Percentiles rank a stretch among this genome's conserved stretches.
Evolutionary conservation across 2,888 invertebrate species (phyloP).

Genomic region (Phortica magna): DNA sequence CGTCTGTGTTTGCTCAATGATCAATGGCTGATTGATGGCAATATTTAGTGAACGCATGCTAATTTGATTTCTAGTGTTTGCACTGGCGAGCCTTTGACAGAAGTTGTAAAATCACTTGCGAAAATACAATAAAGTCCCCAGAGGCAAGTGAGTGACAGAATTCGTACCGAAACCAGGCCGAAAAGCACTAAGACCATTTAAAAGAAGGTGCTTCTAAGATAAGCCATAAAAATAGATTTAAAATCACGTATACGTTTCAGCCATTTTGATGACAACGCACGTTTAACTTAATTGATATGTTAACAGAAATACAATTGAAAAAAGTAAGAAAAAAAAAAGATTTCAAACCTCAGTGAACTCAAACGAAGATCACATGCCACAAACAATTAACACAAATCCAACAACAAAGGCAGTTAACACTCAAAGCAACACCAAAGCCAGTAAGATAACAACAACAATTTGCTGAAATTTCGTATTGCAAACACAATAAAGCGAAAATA

Average conservation of each 20-base stretch:
- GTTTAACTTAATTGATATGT: neutral
- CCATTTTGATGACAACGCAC: neutral
- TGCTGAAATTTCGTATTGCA: neutral
- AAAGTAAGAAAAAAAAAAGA: neutral
- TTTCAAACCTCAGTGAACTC: neutral
- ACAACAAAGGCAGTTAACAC: constrained; percentile 22
- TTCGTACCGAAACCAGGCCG: neutral
- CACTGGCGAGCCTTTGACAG: neutral
- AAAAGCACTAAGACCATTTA: neutral
- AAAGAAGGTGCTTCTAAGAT: too few relatives aligned
- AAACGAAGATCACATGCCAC: constrained; percentile 58
- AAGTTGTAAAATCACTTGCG: neutral
- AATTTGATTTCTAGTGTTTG: constrained; percentile 49
- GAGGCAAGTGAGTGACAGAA: neutral
- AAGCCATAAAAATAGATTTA: neutral
- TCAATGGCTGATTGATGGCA: constrained; percentile 8
- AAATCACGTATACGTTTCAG: neutral
- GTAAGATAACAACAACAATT: constrained; percentile 5
- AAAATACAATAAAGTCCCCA: neutral
- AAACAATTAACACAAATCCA: constrained; percentile 58
- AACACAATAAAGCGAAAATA: neutral
- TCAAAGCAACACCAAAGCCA: constrained; percentile 38
- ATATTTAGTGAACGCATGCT: constrained; percentile 52
- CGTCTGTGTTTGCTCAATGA: constrained; percentile 31
- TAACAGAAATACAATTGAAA: neutral